A percentile compares a stretch with the other conserved stretches of the same genome.
These are phyloP conservation scores for Diaprepes abbreviatus DNA, from an alignment of 2,888 invertebrate genomes.

Conservation along the genomic window DNA sequence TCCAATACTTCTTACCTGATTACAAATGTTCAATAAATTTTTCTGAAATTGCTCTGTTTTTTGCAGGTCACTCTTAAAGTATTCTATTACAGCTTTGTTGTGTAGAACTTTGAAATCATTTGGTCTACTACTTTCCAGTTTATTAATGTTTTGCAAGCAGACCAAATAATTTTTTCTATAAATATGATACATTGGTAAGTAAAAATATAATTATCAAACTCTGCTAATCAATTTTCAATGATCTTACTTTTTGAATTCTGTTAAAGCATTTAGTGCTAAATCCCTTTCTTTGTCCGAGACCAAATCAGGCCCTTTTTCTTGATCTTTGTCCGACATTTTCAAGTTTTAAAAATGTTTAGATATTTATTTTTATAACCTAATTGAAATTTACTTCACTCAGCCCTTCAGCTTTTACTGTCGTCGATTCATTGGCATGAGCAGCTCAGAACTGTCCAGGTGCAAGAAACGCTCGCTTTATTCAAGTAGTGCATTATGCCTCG, in stretches of 20 bases:
- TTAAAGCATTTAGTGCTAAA: constrained; percentile 63
- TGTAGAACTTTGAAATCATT: constrained; percentile 83
- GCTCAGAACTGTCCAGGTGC: no score
- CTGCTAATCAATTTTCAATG: not conserved
- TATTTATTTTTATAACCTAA: not conserved
- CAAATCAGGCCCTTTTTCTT: constrained; percentile 60
- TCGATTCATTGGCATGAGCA: no score
- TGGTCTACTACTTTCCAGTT: constrained; percentile 73
- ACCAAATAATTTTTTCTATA: constrained; percentile 73
- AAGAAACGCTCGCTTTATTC: no score
- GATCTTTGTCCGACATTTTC: constrained; percentile 45
- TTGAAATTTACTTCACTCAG: not conserved
- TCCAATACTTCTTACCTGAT: constrained; percentile 64
- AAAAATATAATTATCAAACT: no score
- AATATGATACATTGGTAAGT: no score
- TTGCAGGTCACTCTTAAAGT: constrained; percentile 80
- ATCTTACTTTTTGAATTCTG: constrained; percentile 65
- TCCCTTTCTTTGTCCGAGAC: constrained; percentile 65
- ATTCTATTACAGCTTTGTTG: constrained; percentile 88
- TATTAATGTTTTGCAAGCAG: constrained; percentile 75
- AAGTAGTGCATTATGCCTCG: no score
- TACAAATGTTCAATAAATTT: constrained; percentile 74
- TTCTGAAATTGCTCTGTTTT: constrained; percentile 82
- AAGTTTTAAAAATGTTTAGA: no score
- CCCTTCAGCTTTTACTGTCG: no score